Evolutionary conservation across 1,140 invertebrate species (phyloP).

Genomic region (Octopus sinensis): DNA sequence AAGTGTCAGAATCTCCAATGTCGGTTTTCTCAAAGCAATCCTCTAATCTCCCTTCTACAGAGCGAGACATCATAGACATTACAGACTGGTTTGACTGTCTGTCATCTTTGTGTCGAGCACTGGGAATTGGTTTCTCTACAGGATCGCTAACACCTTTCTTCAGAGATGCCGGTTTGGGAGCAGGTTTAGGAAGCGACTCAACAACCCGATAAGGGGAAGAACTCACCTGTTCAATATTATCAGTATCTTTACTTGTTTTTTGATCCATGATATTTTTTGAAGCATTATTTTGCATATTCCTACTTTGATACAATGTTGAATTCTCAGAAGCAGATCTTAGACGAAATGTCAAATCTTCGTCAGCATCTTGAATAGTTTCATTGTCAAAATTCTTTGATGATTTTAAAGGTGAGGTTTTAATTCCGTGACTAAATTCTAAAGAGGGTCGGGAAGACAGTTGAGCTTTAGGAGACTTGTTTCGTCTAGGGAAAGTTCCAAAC

Average conservation of each 20-base stretch:
- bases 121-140: background rate
- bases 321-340: background rate
- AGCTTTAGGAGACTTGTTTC: conserved; percentile 30
- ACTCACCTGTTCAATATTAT: background rate
- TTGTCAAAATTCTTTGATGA: background rate
- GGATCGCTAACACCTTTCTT: background rate
- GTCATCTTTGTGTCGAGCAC: background rate
- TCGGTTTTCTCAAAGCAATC: background rate
- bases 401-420: background rate
- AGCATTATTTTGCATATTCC: background rate
- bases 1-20: background rate
- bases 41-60: background rate
- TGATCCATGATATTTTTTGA: background rate
- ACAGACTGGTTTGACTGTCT: background rate
- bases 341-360: background rate
- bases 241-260: background rate
- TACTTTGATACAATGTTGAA: conserved; percentile 2
- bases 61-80: background rate
- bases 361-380: too few relatives aligned
- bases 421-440: background rate
- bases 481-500: conserved; percentile 46
- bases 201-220: background rate
- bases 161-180: background rate
- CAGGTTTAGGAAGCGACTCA: background rate
- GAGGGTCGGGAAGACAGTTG: conserved; percentile 17